Base-by-base conservation (phyloP, 1,140 invertebrate genomes). In the Littorina saxatilis region DNA sequence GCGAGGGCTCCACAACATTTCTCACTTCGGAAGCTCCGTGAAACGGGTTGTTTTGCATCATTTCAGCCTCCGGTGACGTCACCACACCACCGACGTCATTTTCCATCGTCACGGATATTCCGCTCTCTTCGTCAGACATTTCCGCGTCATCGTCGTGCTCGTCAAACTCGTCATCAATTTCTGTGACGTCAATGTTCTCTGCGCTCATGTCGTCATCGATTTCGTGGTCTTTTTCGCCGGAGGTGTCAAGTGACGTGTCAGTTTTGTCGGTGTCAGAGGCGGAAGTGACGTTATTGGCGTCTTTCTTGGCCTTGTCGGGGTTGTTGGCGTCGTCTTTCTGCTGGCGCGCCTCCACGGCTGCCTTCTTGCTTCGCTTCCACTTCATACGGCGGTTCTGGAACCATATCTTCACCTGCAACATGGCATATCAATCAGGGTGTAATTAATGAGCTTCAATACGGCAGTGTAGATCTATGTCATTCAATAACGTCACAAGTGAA, bases 311-410 rank as follows among this genome's bases (percentile, higher is more conserved):
- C 23, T 78, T 74, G 70, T 80, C 82, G n/a, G n/a, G 17, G 76
- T 78, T 61, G 39, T 29, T 35, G n/a, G 17, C 27, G 35, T 66
- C 61, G 58, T 83, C 84, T 0, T 76, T 73, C 73, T 83, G 83
- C 13, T 82, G 27, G 23, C 86, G 86, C 15, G 84, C 68, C 43
- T 91, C 88, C n/a, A 83, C 72, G 23, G 80, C 81, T 4, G 88
- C 87, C 79, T 92, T 92, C 81, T 92, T 92, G 77, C 90, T 91
- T 73, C 92, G 74, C 94, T 99, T 99, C 98, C 98, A 99, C 92
- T 99, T 99, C 89, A 98, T 99, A 61, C 98, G 95, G 0, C 98
- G 94, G 91, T 99, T 99, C 88, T 93, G 93, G 82, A 93, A 93
- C 93, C 93, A 93, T 50, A 93, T 93, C 88, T 93, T 93, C 20